These are phyloP conservation scores for Ictalurus furcatus DNA, from an alignment of 2,113 vertebrate species.

Conservation along the genomic window DNA sequence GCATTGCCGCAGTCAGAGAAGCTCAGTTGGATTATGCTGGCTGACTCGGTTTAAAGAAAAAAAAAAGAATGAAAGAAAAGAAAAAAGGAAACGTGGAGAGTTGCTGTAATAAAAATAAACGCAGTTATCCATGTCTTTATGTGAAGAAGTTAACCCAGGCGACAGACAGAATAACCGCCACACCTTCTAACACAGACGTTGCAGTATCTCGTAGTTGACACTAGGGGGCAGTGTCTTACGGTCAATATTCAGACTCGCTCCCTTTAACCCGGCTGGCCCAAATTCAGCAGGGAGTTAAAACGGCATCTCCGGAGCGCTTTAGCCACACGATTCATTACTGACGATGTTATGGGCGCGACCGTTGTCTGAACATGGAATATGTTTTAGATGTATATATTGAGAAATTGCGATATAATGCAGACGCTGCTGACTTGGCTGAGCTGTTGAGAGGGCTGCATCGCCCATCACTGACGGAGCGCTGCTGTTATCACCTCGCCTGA, in stretches of 20 bases:
- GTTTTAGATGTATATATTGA: constrained; percentile 59
- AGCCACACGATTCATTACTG: constrained; percentile 37
- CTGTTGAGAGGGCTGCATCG: constrained; percentile 61
- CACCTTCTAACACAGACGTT: constrained; percentile 22
- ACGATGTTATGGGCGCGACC: constrained; percentile 59
- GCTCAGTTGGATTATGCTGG: background rate
- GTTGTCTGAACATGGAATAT: constrained; percentile 74
- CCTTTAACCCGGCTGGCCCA: constrained; percentile 45
- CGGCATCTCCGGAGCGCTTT: constrained; percentile 76
- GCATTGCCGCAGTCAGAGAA: background rate
- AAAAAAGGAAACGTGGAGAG: background rate
- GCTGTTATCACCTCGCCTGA: constrained; percentile 42
- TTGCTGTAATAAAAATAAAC: background rate
- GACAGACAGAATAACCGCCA: background rate
- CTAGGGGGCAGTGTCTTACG: constrained; percentile 26
- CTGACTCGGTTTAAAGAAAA: background rate
- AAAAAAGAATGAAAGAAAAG: no score
- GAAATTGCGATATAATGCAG: constrained; percentile 65
- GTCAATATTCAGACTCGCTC: background rate
- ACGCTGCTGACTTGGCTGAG: constrained; percentile 55
- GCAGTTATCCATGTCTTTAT: no score
- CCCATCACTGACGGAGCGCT: constrained; percentile 54
- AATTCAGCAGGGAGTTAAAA: constrained; percentile 71
- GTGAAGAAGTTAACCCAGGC: background rate
- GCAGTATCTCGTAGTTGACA: constrained; percentile 16